A percentile compares a stretch with the other conserved stretches of the same genome.
Evolutionary conservation across 1,140 invertebrate genomes (phyloP).

Genomic region (Ruditapes philippinarum): DNA sequence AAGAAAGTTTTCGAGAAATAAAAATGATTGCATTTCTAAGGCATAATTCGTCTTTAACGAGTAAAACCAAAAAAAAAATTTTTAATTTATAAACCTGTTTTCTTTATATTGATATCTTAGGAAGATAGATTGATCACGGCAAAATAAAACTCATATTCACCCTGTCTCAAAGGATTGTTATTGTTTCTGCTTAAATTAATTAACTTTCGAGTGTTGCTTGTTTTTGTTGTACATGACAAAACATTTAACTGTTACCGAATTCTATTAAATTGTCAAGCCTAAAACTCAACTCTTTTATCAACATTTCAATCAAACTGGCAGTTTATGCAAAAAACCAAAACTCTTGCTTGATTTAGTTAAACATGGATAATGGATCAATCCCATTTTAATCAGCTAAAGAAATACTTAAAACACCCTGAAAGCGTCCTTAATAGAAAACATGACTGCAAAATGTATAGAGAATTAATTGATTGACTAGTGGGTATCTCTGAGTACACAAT

Average conservation of each 20-base stretch:
- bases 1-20: no score
- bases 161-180: neutral
- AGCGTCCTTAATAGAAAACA: neutral
- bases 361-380: neutral
- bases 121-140: no score
- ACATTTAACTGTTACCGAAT: neutral
- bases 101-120: no score
- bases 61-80: no score
- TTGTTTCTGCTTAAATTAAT: neutral
- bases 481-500: no score
- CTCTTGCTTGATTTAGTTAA: neutral
- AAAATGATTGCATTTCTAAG: no score
- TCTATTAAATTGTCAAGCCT: neutral
- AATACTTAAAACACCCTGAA: neutral
- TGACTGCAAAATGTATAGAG: neutral
- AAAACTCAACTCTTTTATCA: neutral
- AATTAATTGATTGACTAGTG: neutral
- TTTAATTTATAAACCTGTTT: no score
- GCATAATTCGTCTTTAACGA: no score
- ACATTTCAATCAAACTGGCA: neutral
- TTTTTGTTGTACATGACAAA: neutral
- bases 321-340: neutral
- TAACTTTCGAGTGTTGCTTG: neutral
- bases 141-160: neutral
- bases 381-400: neutral